Evolutionary conservation across 2,797 vertebrate genomes (phyloP), one percentile per base, ranked within the genome.

Genomic region (Apogon talboti): DNA sequence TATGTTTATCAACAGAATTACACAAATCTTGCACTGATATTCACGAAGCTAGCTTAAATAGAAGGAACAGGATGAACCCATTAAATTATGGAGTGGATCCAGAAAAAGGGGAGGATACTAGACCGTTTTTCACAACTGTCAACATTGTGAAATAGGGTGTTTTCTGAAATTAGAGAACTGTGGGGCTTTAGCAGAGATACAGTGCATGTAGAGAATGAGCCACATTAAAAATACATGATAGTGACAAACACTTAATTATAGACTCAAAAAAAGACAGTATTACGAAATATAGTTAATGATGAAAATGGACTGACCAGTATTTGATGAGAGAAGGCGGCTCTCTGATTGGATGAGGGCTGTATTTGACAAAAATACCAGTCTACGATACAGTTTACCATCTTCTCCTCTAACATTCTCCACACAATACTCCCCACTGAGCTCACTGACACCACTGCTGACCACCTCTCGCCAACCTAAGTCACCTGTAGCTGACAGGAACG

Each of bases 331-430:
- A 4, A 99, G 87, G 11, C 95, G 95, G 79, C 94, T 95, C 90
- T 99, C 98, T 0, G 98, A 99, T 84, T 99, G 98, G 62, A 99
- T 95, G 30, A 99, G 94, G 0, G 95, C 94, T 58, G 93, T 84
- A 70, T 95, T 99, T 66, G 89, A 89, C 75, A 99, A 94, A 85
- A 99, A 99, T 71, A 99, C 74, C 7, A 99, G 95, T 58, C 93
- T 92, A 43, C 97, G 94, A 61, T 97, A 99, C 49, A 94, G 93
- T 52, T 85, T 86, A 43, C 75, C 92, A 1, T 95, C 95, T 0
- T 96, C 96, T 45, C 96, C 97, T 77, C 93, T 94, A 44, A 98
- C 95, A 0, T 99, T 96, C 87, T 99, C 97, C 11, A 99, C 93
- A 0, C 96, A 92, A 0, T 93, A 98, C 18, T 97, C 93, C 0